Conservation (phyloP, 2,888 invertebrate species). For the Allophyes oxyacanthae region DNA sequence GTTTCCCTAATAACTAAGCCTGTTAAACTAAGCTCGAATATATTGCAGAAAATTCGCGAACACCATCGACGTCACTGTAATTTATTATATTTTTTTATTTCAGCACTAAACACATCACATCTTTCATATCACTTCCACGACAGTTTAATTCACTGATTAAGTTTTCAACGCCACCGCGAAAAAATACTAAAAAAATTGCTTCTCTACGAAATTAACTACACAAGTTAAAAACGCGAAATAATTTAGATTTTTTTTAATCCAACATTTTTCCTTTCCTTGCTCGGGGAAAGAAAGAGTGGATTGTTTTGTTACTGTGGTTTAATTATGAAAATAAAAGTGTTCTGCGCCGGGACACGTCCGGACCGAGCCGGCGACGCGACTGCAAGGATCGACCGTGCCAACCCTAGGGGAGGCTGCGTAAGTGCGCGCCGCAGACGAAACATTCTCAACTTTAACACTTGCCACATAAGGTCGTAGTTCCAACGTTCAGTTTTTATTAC, state of each 20-base stretch:
- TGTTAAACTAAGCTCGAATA: conserved; percentile 66
- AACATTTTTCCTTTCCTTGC: conserved; percentile 81
- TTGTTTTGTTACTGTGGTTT: conserved; percentile 67
- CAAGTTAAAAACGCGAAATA: conserved; percentile 83
- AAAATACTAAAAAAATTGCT: conserved; percentile 58
- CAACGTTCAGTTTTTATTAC: conserved; percentile 47
- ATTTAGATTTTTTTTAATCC: conserved; percentile 63
- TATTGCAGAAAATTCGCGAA: conserved; percentile 71
- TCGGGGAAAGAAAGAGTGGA: conserved; percentile 81
- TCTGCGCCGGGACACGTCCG: conserved; percentile 78
- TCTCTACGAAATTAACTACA: conserved; percentile 83
- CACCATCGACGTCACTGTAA: conserved; percentile 49
- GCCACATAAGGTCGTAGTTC: conserved; percentile 66
- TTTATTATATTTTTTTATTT: conserved; percentile 40
- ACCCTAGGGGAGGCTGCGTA: conserved; percentile 88
- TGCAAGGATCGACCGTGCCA: conserved; percentile 86
- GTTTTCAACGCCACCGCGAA: conserved; percentile 53
- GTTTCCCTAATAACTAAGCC: conserved; percentile 77
- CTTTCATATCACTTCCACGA: conserved; percentile 59
- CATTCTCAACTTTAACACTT: conserved; percentile 58
- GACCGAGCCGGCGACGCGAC: conserved; percentile 86
- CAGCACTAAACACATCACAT: conserved; percentile 54
- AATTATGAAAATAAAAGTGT: conserved; percentile 64
- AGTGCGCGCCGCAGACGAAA: conserved; percentile 67
- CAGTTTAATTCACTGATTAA: conserved; percentile 55